Evolutionary conservation across 2,797 vertebrate species (phyloP).

Genomic region (Hypotaenidia okinawae): DNA sequence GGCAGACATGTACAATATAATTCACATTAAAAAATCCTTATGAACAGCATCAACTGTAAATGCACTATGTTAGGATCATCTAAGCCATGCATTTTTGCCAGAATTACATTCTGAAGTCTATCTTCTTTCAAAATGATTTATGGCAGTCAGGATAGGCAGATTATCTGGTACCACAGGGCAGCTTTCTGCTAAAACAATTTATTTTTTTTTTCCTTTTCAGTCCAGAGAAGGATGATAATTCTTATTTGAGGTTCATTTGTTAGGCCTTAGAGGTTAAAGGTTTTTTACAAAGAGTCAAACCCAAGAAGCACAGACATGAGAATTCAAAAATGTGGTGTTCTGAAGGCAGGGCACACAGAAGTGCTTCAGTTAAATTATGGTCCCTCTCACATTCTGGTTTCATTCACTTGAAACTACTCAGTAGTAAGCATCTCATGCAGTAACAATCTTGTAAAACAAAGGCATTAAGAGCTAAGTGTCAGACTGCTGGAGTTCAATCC

Average conservation of each 20-base stretch:
- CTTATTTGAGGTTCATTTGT: not conserved
- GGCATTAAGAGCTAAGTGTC: not conserved
- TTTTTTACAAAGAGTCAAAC: not conserved
- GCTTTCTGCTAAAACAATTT: not conserved
- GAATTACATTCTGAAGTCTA: not conserved
- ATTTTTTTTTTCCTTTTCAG: too few relatives aligned
- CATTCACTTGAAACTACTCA: not conserved
- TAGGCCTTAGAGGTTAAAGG: not conserved
- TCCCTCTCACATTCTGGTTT: not conserved
- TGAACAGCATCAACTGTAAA: not conserved
- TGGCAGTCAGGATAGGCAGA: not conserved
- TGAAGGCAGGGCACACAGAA: not conserved
- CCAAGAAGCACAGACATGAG: not conserved
- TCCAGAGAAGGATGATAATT: not conserved
- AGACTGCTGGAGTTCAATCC: not conserved
- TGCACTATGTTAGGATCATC: not conserved
- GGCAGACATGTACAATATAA: not conserved
- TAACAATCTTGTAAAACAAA: constrained; percentile 8
- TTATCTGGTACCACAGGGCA: not conserved
- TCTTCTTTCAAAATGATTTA: not conserved
- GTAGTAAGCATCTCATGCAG: not conserved
- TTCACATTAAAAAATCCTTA: not conserved
- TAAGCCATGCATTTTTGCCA: not conserved
- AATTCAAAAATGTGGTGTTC: not conserved
- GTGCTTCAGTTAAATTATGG: not conserved